A percentile compares a stretch with the other conserved stretches of the same genome.
phyloP scores from a whole-genome alignment of 2,888 invertebrate genomes.

The Catocala sponsa region DNA sequence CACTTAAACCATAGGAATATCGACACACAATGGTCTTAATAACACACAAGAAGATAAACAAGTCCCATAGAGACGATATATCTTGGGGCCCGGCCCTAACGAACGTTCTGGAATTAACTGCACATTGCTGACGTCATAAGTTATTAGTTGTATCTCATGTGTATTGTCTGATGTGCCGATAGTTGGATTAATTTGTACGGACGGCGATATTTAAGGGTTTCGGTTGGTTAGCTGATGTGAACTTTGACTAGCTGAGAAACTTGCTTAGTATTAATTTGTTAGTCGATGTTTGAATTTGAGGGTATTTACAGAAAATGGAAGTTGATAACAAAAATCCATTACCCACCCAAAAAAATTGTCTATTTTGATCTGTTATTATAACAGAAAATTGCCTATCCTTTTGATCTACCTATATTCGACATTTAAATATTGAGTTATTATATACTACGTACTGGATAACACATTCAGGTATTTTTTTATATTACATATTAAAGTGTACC shows the following conservation, averaged over 20 bases:
- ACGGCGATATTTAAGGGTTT: slow-evolving; percentile 48
- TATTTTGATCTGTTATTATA: no score
- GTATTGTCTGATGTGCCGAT: slow-evolving; percentile 70
- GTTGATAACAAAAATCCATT: no score
- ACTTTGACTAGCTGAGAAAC: slow-evolving; percentile 40
- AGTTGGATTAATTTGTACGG: slow-evolving; percentile 61
- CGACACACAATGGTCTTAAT: slow-evolving; percentile 68
- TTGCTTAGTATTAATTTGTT: slow-evolving; percentile 5
- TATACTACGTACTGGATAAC: no score
- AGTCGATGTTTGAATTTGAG: no score
- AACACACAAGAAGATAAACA: slow-evolving; percentile 72
- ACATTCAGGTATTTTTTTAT: no score
- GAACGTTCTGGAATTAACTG: slow-evolving; percentile 58
- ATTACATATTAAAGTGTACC: no score
- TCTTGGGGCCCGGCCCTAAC: slow-evolving; percentile 61
- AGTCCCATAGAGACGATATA: slow-evolving; percentile 77
- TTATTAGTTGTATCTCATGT: slow-evolving; percentile 65
- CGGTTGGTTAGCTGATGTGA: slow-evolving; percentile 22
- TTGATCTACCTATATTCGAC: no score
- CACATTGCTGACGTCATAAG: slow-evolving; percentile 69
- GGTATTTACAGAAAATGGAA: no score
- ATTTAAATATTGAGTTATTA: no score
- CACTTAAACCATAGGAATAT: slow-evolving; percentile 61
- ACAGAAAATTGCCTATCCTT: no score
- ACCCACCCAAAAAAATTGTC: no score